Evolutionary conservation across 2,797 vertebrate genomes (phyloP).

Genomic region (Luscinia megarhynchos): DNA sequence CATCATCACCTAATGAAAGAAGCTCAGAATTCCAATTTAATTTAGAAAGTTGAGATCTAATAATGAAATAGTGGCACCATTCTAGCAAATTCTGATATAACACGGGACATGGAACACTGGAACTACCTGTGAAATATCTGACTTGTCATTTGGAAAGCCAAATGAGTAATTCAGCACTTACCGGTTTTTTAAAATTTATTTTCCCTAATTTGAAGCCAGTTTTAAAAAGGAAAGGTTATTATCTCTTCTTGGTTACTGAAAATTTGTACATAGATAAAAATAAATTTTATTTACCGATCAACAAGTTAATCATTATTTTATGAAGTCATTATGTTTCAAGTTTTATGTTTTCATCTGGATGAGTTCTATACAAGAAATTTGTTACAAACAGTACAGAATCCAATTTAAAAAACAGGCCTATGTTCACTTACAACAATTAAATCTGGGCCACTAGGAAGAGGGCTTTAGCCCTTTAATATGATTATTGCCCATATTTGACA

Average conservation of each 20-base stretch:
- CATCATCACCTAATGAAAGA: background rate
- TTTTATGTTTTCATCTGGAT: background rate
- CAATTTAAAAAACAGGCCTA: background rate
- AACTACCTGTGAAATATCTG: background rate
- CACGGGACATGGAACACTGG: background rate
- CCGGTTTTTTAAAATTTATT: background rate
- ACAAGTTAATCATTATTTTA: background rate
- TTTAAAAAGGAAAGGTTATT: background rate
- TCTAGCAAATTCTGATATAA: constrained; percentile 72
- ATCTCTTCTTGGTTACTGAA: background rate
- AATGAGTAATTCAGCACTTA: background rate
- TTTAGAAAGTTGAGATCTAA: background rate
- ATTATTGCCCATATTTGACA: background rate
- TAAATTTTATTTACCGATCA: background rate
- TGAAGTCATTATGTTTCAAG: background rate
- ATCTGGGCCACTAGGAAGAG: background rate
- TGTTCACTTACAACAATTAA: background rate
- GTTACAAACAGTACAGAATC: background rate
- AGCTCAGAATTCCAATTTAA: background rate
- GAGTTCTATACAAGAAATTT: background rate
- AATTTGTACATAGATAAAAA: background rate
- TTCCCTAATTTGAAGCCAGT: background rate
- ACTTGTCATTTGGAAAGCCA: background rate
- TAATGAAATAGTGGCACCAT: constrained; percentile 68
- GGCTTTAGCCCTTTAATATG: background rate